Evolutionary conservation across 2,888 invertebrate species (phyloP).

Genomic region (Eupsilia transversa): DNA sequence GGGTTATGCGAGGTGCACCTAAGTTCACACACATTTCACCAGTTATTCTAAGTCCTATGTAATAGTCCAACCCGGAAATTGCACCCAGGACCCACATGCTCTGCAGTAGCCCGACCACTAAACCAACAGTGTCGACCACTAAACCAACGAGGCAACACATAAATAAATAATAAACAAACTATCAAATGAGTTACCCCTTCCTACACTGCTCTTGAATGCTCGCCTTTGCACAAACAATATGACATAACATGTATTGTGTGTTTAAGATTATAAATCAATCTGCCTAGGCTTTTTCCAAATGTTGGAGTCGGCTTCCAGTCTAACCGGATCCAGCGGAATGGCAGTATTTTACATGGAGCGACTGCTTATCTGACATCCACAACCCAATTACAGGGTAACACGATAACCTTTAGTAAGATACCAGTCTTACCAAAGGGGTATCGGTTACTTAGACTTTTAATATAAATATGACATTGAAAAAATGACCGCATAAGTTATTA

Average conservation of each 20-base stretch:
- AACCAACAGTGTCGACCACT: neutral
- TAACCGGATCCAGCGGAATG: too few relatives aligned
- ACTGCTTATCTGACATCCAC: too few relatives aligned
- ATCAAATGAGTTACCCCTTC: neutral
- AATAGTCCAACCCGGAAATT: neutral
- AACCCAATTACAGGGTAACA: too few relatives aligned
- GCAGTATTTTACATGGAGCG: too few relatives aligned
- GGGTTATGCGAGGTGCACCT: neutral
- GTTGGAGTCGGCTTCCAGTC: too few relatives aligned
- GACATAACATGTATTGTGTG: neutral
- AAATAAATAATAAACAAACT: neutral
- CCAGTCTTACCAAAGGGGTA: too few relatives aligned
- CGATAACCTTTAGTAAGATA: too few relatives aligned
- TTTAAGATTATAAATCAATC: neutral
- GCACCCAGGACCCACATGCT: neutral
- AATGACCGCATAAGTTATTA: neutral
- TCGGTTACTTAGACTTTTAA: too few relatives aligned
- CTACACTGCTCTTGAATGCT: neutral
- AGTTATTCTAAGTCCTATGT: neutral
- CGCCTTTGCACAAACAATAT: neutral
- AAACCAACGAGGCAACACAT: neutral
- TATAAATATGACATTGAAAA: neutral
- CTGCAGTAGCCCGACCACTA: too few relatives aligned
- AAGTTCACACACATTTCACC: too few relatives aligned
- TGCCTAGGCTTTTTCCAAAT: too few relatives aligned